Conservation (phyloP, 2,113 vertebrate genomes). For the Bucco capensis region DNA sequence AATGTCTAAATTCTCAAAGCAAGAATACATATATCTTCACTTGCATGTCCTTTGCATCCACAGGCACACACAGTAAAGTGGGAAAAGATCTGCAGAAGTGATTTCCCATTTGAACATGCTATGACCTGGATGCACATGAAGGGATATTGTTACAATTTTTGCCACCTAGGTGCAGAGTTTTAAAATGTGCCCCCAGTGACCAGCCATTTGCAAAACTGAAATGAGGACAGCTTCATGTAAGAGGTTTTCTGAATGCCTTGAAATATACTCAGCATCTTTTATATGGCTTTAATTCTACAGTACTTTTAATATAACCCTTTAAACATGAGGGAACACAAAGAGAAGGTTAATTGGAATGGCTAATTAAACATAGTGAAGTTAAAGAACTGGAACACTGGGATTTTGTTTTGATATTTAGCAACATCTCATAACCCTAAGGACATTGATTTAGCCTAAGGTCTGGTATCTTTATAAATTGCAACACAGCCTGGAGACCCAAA, state of each 20-base stretch:
- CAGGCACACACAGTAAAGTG: not conserved
- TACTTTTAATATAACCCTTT: slow-evolving; percentile 59
- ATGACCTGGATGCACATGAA: slow-evolving; percentile 14
- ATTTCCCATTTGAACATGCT: not conserved
- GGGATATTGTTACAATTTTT: slow-evolving; percentile 1
- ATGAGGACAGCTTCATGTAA: slow-evolving; percentile 25
- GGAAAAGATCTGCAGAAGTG: not conserved
- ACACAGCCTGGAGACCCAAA: slow-evolving; percentile 40
- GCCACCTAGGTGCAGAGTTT: slow-evolving; percentile 25
- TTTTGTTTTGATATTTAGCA: slow-evolving; percentile 59
- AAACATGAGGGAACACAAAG: slow-evolving; percentile 70
- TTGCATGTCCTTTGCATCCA: not conserved
- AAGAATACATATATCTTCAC: not conserved
- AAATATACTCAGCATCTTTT: slow-evolving; percentile 50
- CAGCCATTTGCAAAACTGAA: slow-evolving; percentile 12
- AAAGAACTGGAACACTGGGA: slow-evolving; percentile 55
- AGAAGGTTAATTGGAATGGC: slow-evolving; percentile 63
- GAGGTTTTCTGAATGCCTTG: slow-evolving; percentile 30
- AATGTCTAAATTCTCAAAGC: not conserved
- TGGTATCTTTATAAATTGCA: slow-evolving; percentile 63
- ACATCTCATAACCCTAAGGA: slow-evolving; percentile 56
- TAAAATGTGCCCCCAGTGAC: slow-evolving; percentile 38
- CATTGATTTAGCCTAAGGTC: slow-evolving; percentile 52
- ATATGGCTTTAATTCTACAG: slow-evolving; percentile 53
- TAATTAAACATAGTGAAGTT: slow-evolving; percentile 73